These are phyloP conservation scores for Trichacis sp. DNA, from an alignment of 2,888 invertebrate species.

Conservation along the genomic window DNA sequence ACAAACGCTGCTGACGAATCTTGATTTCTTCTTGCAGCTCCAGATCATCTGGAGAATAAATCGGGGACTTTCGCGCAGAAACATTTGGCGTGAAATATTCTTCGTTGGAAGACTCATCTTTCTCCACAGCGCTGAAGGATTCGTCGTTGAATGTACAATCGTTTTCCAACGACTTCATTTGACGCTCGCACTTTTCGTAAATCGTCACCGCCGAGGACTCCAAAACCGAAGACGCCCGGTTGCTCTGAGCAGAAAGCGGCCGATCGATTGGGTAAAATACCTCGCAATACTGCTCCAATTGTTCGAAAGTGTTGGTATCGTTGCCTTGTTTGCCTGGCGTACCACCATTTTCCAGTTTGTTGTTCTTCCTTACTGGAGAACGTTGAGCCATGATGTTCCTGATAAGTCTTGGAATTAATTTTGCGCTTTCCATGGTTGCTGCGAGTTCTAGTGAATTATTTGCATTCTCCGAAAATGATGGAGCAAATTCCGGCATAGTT, in stretches of 20 bases:
- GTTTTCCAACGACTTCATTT: slow-evolving; percentile 51
- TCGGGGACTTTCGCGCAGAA: neutral
- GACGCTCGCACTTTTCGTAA: slow-evolving; percentile 49
- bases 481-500: slow-evolving; percentile 56
- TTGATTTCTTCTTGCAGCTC: slow-evolving; percentile 54
- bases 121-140: neutral
- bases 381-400: slow-evolving; percentile 8
- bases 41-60: slow-evolving; percentile 44
- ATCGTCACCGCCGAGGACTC: slow-evolving; percentile 37
- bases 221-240: slow-evolving; percentile 8
- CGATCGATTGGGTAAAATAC: slow-evolving; percentile 3
- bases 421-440: neutral
- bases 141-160: slow-evolving; percentile 21
- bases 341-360: too few relatives aligned
- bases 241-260: too few relatives aligned
- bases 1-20: slow-evolving; percentile 57
- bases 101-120: neutral
- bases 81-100: slow-evolving; percentile 17
- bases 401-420: slow-evolving; percentile 9
- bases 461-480: slow-evolving; percentile 35
- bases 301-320: slow-evolving; percentile 47
- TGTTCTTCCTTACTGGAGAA: neutral
- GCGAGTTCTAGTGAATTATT: too few relatives aligned
- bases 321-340: slow-evolving; percentile 21
- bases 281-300: slow-evolving; percentile 42